Evolutionary conservation across 2,888 invertebrate species (phyloP).

Genomic region (Junonia oenone): DNA sequence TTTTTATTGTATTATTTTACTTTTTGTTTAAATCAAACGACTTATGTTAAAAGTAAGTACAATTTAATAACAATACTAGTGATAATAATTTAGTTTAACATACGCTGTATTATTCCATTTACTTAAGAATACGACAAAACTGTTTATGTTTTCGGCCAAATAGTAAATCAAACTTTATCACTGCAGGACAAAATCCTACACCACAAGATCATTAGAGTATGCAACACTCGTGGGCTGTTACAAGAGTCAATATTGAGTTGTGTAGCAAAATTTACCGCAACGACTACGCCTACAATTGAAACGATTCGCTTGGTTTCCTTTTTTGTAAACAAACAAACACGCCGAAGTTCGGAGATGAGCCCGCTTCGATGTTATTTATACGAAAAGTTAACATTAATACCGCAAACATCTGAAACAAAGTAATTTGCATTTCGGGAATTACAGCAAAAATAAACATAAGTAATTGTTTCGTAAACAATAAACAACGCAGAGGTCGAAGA

Average conservation of each 20-base stretch:
- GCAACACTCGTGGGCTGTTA: not conserved
- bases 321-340: conserved; percentile 19
- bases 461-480: not conserved
- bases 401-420: conserved; percentile 17
- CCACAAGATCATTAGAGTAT: too few relatives aligned
- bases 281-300: conserved; percentile 13
- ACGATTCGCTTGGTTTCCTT: conserved; percentile 18
- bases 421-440: conserved; percentile 18
- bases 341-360: conserved; percentile 15
- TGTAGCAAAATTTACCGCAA: conserved; percentile 12
- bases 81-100: too few relatives aligned
- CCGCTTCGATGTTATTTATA: conserved; percentile 16
- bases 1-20: too few relatives aligned
- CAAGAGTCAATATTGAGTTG: conserved; percentile 15
- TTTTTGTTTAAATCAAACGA: too few relatives aligned
- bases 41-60: too few relatives aligned
- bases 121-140: too few relatives aligned
- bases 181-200: too few relatives aligned
- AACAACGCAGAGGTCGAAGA: not conserved
- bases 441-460: conserved; percentile 3
- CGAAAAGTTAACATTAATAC: conserved; percentile 19
- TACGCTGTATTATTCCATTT: too few relatives aligned
- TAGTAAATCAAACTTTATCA: too few relatives aligned
- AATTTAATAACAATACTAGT: too few relatives aligned
- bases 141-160: too few relatives aligned